These are phyloP conservation scores for Neodiprion virginianus DNA, from an alignment of 1,140 invertebrate species.

Conservation along the genomic window DNA sequence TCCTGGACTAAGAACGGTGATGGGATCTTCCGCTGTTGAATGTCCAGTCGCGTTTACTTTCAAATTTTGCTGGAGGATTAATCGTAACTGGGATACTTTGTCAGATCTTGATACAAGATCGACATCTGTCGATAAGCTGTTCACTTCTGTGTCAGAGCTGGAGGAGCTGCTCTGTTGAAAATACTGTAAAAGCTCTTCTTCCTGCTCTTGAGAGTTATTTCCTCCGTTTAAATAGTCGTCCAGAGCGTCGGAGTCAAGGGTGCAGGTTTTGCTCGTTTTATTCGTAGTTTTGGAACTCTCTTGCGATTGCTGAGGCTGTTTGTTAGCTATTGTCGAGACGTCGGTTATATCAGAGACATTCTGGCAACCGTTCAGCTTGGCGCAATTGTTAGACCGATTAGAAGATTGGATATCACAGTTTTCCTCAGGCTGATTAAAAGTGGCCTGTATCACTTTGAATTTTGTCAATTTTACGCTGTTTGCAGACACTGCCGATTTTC, in stretches of 20 bases:
- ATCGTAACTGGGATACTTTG: conserved; percentile 75
- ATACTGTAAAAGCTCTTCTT: conserved; percentile 80
- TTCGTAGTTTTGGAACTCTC: conserved; percentile 36
- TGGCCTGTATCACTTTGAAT: conserved; percentile 24
- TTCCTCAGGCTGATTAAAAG: conserved; percentile 37
- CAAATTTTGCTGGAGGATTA: conserved; percentile 75
- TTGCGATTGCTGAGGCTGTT: conserved; percentile 32
- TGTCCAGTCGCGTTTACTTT: conserved; percentile 45
- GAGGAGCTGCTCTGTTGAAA: conserved; percentile 68
- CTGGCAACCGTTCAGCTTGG: conserved; percentile 41
- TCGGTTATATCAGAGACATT: conserved; percentile 27
- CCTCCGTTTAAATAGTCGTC: conserved; percentile 79
- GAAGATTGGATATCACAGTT: conserved; percentile 50
- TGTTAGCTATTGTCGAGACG: conserved; percentile 22
- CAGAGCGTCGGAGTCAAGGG: conserved; percentile 78
- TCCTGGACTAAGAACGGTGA: conserved; percentile 49
- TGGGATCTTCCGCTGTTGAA: conserved; percentile 34
- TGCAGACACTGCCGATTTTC: background rate
- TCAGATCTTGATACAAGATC: conserved; percentile 61
- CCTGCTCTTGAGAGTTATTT: conserved; percentile 79
- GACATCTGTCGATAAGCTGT: conserved; percentile 32
- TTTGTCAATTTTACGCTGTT: background rate
- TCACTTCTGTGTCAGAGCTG: conserved; percentile 51
- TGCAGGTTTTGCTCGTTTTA: conserved; percentile 62
- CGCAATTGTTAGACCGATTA: conserved; percentile 35